Evolutionary conservation across 2,888 invertebrate species (phyloP).

Genomic region (Trissolcus japonicus): DNA sequence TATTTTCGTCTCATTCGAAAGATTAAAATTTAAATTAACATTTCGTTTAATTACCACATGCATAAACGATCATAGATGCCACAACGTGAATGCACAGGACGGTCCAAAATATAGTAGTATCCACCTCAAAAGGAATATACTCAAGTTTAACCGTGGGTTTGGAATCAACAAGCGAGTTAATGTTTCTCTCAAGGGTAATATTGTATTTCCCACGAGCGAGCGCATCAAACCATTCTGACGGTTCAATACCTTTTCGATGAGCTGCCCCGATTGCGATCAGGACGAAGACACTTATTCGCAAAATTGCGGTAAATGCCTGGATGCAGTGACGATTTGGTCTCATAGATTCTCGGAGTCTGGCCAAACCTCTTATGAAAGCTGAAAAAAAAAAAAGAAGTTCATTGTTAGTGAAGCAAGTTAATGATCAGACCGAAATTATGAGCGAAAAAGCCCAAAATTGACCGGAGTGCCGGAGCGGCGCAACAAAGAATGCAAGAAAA

Average conservation of each 20-base stretch:
- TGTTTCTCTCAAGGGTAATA: slow-evolving; percentile 62
- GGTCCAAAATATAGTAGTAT: slow-evolving; percentile 76
- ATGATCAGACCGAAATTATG: slow-evolving; percentile 12
- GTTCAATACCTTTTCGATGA: slow-evolving; percentile 63
- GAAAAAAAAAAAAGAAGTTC: slow-evolving; percentile 20
- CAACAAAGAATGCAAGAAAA: slow-evolving; percentile 42
- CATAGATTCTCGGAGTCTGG: slow-evolving; percentile 78
- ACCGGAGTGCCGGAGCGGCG: slow-evolving; percentile 24
- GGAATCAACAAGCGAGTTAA: not conserved
- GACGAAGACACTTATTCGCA: slow-evolving; percentile 87
- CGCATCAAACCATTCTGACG: slow-evolving; percentile 64
- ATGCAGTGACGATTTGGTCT: slow-evolving; percentile 82
- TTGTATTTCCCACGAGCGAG: slow-evolving; percentile 59
- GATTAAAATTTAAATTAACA: no score
- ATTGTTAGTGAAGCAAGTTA: slow-evolving; percentile 14
- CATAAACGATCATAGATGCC: slow-evolving; percentile 82
- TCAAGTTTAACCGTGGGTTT: slow-evolving; percentile 5
- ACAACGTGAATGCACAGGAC: slow-evolving; percentile 82
- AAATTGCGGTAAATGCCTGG: slow-evolving; percentile 84
- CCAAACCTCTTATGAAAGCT: slow-evolving; percentile 69
- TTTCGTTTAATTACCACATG: slow-evolving; percentile 73
- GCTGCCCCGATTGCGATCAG: slow-evolving; percentile 80
- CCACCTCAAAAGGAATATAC: slow-evolving; percentile 23
- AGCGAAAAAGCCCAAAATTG: slow-evolving; percentile 25
- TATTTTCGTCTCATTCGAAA: not conserved